Conservation (phyloP, 2,113 vertebrate genomes). For the Procavia capensis region DNA sequence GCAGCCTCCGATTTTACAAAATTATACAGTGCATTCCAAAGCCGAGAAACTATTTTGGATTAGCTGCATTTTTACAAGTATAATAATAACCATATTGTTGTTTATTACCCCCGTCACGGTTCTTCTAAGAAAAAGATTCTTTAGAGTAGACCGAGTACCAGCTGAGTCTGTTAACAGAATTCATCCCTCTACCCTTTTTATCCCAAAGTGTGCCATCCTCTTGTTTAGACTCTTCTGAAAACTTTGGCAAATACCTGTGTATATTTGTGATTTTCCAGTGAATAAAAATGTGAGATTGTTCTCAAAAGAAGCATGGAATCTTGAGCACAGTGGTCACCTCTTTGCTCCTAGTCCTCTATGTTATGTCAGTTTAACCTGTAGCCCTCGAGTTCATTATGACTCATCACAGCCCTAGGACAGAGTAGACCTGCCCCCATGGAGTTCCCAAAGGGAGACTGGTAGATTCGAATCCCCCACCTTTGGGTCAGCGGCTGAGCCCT, state of each 20-base stretch:
- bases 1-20: conserved; percentile 13
- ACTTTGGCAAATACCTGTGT: conserved; percentile 62
- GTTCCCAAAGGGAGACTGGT: too few species aligned
- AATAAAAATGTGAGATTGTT: conserved; percentile 23
- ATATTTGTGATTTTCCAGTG: conserved; percentile 58
- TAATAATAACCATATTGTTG: conserved; percentile 24
- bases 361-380: neutral
- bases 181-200: neutral
- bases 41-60: conserved; percentile 8
- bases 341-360: neutral
- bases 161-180: neutral
- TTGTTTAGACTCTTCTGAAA: conserved; percentile 29
- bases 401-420: too few species aligned
- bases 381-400: too few species aligned
- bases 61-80: conserved; percentile 12
- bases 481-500: too few species aligned
- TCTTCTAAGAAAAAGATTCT: conserved; percentile 8
- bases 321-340: neutral
- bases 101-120: neutral
- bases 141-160: conserved; percentile 3
- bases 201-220: neutral
- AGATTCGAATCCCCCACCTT: too few species aligned
- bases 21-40: conserved; percentile 17
- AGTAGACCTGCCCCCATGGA: too few species aligned
- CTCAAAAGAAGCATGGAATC: conserved; percentile 21